phyloP scores from a whole-genome alignment of 1,140 invertebrate species.

The Pogonomyrmex californicus region DNA sequence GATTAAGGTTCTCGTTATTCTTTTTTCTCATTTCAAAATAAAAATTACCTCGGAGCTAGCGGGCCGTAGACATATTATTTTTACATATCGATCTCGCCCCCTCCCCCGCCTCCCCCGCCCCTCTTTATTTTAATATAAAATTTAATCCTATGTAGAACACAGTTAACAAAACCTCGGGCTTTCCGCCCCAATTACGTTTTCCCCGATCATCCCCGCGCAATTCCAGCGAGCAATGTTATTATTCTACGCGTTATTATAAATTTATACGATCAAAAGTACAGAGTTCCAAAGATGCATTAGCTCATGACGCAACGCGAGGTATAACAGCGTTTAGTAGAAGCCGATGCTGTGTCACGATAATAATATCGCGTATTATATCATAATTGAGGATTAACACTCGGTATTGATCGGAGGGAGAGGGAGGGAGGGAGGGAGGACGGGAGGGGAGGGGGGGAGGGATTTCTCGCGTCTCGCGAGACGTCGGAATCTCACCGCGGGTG shows the following conservation, averaged over 20 bases:
- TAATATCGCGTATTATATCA: not conserved
- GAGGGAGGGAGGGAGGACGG: no score
- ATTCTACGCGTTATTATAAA: slow-evolving; percentile 17
- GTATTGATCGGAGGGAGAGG: not conserved
- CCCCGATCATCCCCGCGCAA: not conserved
- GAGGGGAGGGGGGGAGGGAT: not conserved
- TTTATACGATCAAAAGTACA: not conserved
- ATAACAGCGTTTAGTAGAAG: slow-evolving; percentile 2
- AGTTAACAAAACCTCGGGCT: not conserved
- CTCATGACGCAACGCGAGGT: slow-evolving; percentile 24
- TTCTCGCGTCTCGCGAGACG: not conserved
- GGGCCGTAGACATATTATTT: not conserved
- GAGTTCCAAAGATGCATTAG: slow-evolving; percentile 4
- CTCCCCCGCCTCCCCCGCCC: no score
- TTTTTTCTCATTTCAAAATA: not conserved
- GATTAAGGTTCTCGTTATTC: not conserved
- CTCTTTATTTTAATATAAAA: not conserved
- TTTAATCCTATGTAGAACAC: not conserved
- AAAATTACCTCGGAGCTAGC: not conserved
- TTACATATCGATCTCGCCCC: not conserved
- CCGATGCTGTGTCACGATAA: not conserved
- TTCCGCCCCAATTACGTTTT: not conserved
- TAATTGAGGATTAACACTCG: slow-evolving; percentile 39
- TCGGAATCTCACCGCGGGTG: not conserved
- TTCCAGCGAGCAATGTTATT: not conserved